Percentiles rank a stretch among this genome's conserved stretches.
phyloP scores from a whole-genome alignment of 2,797 vertebrate genomes.

The Sebastes matsubarae region DNA sequence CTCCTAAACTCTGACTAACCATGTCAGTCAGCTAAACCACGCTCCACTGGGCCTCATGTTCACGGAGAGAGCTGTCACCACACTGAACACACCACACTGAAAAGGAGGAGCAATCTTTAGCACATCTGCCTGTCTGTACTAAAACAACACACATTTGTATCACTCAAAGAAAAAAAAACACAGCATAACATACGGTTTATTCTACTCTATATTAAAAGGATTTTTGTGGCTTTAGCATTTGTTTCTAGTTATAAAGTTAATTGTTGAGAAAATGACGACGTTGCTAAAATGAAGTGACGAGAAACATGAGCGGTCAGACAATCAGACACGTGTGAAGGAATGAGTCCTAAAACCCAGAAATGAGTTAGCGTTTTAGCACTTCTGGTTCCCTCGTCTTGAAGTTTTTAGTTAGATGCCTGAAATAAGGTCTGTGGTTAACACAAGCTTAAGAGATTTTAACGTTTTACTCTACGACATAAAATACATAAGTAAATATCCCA shows the following conservation, averaged over 20 bases:
- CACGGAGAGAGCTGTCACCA: slow-evolving; percentile 20
- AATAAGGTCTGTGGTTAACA: neutral
- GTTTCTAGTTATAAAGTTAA: neutral
- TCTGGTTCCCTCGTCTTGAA: too few species aligned
- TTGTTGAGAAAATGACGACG: neutral
- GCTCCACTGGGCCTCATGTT: slow-evolving; percentile 24
- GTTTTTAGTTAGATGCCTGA: too few species aligned
- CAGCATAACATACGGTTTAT: neutral
- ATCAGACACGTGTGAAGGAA: too few species aligned
- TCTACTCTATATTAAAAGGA: neutral
- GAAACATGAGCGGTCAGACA: neutral
- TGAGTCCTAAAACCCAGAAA: too few species aligned
- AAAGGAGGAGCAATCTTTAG: neutral
- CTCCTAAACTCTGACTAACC: slow-evolving; percentile 41
- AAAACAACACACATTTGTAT: slow-evolving; percentile 1
- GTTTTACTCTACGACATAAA: fast-evolving
- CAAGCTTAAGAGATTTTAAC: neutral
- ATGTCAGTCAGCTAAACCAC: slow-evolving; percentile 40
- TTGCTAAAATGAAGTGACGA: neutral
- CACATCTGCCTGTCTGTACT: neutral
- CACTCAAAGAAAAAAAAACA: neutral
- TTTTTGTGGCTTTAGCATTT: neutral
- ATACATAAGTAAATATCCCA: neutral
- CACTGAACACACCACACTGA: neutral
- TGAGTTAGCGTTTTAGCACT: too few species aligned